A percentile compares a stretch with the other conserved stretches of the same genome.
Evolutionary conservation across 2,113 vertebrate genomes (phyloP).

Genomic region (Myrmophylax atrothorax): DNA sequence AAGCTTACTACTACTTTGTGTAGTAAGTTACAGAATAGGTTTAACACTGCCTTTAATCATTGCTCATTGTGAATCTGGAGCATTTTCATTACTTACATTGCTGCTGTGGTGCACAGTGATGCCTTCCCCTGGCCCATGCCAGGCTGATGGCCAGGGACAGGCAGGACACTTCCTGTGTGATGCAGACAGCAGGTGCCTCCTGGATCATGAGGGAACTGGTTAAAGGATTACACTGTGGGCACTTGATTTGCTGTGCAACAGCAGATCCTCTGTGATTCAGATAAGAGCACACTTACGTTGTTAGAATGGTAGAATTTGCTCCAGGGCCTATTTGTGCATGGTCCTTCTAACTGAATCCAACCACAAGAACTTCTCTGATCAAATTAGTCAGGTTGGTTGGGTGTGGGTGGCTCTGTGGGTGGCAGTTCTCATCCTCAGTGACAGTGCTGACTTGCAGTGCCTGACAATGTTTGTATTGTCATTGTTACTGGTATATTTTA

Average conservation of each 20-base stretch:
- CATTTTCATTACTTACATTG: neutral
- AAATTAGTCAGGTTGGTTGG: neutral
- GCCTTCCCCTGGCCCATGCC: neutral
- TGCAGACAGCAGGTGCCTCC: neutral
- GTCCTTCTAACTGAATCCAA: neutral
- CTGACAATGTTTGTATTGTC: neutral
- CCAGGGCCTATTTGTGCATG: neutral
- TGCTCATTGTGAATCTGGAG: neutral
- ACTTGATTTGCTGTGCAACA: neutral
- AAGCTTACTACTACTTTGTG: neutral
- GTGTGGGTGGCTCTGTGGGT: neutral
- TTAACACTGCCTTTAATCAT: neutral
- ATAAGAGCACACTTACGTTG: neutral
- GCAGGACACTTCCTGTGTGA: neutral
- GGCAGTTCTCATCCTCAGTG: neutral
- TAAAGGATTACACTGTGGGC: neutral
- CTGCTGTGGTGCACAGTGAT: neutral
- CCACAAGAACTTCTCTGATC: neutral
- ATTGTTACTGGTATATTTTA: neutral
- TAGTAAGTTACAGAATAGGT: neutral
- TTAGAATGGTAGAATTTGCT: neutral
- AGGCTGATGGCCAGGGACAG: neutral
- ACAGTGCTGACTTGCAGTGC: neutral
- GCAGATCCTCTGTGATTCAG: neutral
- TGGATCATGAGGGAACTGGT: neutral